Base-by-base conservation (phyloP, 2,888 invertebrate genomes). In the Eretmocerus hayati region DNA sequence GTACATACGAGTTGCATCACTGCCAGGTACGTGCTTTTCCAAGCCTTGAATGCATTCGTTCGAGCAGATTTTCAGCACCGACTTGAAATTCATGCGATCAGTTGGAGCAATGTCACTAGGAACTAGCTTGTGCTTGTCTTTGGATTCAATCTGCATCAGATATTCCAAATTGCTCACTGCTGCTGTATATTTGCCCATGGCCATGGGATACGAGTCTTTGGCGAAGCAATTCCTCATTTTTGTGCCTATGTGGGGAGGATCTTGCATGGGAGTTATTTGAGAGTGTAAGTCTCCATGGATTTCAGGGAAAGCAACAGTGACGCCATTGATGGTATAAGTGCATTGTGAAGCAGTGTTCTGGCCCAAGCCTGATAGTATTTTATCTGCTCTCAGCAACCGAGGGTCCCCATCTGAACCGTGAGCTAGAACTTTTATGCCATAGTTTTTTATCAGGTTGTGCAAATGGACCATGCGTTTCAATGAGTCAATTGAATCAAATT, bases 81-180 rank as follows among this genome's bases (percentile, higher is more conserved):
- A 50, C 37, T 13, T 23, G 42, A 53, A 59, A 43, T 59, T 62
- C 59, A 61, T 58, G 52, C 56, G 57, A 31, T 60, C 55, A 31
- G 46, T 56, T 15, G 37, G 26, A n/a, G 38, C 48, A 15, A 54
- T 39, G 26, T 56, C 56, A 41, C 50, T 53, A 26, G 32, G 15
- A 36, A 46, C 53, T 5, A 61, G 39, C 19, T 53, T 40, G 45
- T 60, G 58, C 26, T 56, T 55, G 40, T 59, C 58, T 53, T 59
- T 59, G 11, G 57, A 56, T 23, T 55, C 16, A 16, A 22, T 40
- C 9, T 46, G 26, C 5, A 51, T 53, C 16, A 59, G 26, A 33
- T 48, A 42, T 53, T 40, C 30, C 19, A 59, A 47, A 48, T 59
- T 58, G 18, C n/a, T 21, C 11, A 6, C 15, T 19, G 36, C 20